Percentiles rank a stretch among this genome's conserved stretches.
Conservation (phyloP, 64 coral and sea anemone genomes). For the Dendrophyllia cribrosa region DNA sequence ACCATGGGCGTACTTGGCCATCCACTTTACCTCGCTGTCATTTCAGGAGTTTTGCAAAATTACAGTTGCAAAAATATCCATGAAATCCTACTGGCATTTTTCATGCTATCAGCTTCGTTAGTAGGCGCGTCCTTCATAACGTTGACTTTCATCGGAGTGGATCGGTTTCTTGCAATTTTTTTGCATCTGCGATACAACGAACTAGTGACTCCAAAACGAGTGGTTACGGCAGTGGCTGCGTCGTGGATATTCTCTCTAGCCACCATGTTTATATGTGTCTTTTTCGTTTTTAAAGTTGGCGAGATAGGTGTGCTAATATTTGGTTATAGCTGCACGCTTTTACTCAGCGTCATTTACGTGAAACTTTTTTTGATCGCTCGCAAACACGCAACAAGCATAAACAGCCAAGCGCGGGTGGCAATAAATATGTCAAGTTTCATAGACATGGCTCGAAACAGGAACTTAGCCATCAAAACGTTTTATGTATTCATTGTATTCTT, state of each 20-base stretch:
- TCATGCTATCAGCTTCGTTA: not conserved
- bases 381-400: not conserved
- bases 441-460: not conserved
- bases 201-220: conserved; percentile 25
- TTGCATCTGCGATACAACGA: conserved; percentile 22
- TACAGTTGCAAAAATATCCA: not conserved
- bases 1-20: not conserved
- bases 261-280: not conserved
- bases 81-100: conserved; percentile 5
- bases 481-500: conserved; percentile 24
- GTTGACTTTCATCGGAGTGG: not conserved
- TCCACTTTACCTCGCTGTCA: conserved; percentile 27
- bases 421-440: not conserved
- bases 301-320: not conserved
- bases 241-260: not conserved
- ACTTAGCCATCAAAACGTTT: conserved; percentile 19
- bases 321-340: not conserved
- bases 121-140: not conserved
- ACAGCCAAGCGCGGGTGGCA: not conserved
- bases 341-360: not conserved
- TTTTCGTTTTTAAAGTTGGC: not conserved
- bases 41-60: conserved; percentile 1
- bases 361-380: conserved; percentile 13
- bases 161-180: conserved; percentile 18
- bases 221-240: not conserved